These are phyloP conservation scores for Collichthys lucidus DNA, from an alignment of 2,113 vertebrate genomes.

Conservation along the genomic window DNA sequence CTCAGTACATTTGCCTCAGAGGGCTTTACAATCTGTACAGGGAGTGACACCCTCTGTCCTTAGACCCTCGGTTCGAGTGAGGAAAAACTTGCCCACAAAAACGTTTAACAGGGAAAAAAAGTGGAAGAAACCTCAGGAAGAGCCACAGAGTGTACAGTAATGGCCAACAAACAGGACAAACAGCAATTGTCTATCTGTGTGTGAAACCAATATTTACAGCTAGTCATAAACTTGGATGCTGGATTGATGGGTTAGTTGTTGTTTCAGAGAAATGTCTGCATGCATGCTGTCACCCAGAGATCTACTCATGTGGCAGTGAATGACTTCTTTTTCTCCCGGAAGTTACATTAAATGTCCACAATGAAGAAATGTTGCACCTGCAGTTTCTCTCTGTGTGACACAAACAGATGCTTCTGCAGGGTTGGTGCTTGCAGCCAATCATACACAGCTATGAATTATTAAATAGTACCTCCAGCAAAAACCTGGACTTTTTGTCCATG, in stretches of 20 bases:
- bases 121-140: no score
- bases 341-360: conserved; percentile 39
- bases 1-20: no score
- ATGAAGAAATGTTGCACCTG: conserved; percentile 28
- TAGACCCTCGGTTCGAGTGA: no score
- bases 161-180: conserved; percentile 41
- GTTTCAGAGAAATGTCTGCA: conserved; percentile 23
- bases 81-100: no score
- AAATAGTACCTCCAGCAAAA: conserved; percentile 74
- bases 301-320: background rate
- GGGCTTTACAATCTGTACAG: no score
- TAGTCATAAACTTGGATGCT: conserved; percentile 7
- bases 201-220: conserved; percentile 53
- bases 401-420: conserved; percentile 62
- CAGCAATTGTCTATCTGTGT: conserved; percentile 40
- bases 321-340: background rate
- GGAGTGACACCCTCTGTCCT: no score
- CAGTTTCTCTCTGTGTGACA: conserved; percentile 34
- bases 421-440: conserved; percentile 61
- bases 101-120: no score
- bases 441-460: conserved; percentile 79
- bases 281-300: conserved; percentile 7
- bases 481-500: conserved; percentile 70
- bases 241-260: conserved; percentile 19
- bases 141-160: no score